phyloP scores from a whole-genome alignment of 2,888 invertebrate genomes.

The Euphydryas editha region DNA sequence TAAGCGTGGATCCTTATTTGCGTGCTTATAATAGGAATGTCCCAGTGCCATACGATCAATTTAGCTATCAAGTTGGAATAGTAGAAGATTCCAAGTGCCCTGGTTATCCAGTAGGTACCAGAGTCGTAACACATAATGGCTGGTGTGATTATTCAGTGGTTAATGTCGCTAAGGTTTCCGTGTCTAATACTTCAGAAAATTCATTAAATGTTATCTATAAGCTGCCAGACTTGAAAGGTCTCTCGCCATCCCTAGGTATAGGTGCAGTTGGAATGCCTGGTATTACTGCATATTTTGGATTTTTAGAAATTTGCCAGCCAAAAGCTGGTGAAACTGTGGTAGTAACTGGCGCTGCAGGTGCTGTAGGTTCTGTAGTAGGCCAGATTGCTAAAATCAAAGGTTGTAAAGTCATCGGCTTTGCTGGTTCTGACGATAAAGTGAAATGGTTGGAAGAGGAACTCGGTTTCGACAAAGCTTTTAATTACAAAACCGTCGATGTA shows the following conservation, averaged over 20 bases:
- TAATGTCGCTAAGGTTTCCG: not conserved
- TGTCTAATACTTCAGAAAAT: not conserved
- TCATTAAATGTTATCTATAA: constrained; percentile 45
- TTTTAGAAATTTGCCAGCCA: constrained; percentile 86
- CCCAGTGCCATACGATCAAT: constrained; percentile 50
- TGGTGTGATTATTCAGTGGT: constrained; percentile 84
- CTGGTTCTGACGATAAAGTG: constrained; percentile 88
- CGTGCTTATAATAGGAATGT: constrained; percentile 43
- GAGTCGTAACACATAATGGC: constrained; percentile 85
- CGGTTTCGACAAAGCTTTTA: constrained; percentile 87
- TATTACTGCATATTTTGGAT: constrained; percentile 88
- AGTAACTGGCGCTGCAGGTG: constrained; percentile 89
- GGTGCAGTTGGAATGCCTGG: constrained; percentile 88
- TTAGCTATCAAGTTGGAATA: constrained; percentile 52
- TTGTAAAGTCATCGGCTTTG: constrained; percentile 86
- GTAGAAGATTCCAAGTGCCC: constrained; percentile 85
- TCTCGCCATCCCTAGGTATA: constrained; percentile 76
- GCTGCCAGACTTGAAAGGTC: constrained; percentile 80
- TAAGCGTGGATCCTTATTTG: constrained; percentile 60
- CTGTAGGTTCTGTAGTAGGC: constrained; percentile 89
- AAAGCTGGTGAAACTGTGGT: constrained; percentile 88
- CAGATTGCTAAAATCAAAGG: constrained; percentile 90
- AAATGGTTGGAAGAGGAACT: constrained; percentile 86
- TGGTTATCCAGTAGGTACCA: constrained; percentile 84
- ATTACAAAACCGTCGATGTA: constrained; percentile 87